phyloP scores from a whole-genome alignment of 2,888 invertebrate species.

The Salticus scenicus region DNA sequence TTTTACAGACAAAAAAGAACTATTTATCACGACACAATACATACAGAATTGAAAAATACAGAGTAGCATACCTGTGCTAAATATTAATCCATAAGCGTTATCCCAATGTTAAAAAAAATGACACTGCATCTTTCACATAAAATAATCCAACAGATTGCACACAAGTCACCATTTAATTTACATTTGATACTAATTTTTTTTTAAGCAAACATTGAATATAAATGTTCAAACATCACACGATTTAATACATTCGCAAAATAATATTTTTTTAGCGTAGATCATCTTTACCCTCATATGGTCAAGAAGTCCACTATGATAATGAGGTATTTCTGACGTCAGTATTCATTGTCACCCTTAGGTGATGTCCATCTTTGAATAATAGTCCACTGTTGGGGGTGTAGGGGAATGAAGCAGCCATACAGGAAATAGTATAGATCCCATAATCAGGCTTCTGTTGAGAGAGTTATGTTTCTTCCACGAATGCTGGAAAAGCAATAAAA shows the following conservation, averaged over 20 bases:
- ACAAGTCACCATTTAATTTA: too few species aligned
- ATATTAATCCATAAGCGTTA: too few species aligned
- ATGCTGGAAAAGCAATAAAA: constrained; percentile 50
- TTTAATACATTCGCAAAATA: constrained; percentile 39
- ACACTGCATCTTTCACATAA: too few species aligned
- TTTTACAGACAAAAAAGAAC: too few species aligned
- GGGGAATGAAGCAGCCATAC: constrained; percentile 30
- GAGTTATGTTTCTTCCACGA: background rate
- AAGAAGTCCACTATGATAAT: constrained; percentile 54
- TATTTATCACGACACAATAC: too few species aligned
- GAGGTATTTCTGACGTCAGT: constrained; percentile 57
- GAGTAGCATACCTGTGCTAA: too few species aligned
- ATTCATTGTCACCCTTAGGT: constrained; percentile 49
- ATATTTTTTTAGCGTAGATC: constrained; percentile 24
- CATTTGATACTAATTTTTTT: too few species aligned
- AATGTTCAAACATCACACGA: background rate
- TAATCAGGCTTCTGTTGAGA: background rate
- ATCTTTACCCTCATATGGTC: constrained; percentile 12
- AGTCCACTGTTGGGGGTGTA: background rate
- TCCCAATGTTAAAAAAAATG: too few species aligned
- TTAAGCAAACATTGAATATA: too few species aligned
- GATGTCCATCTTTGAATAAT: background rate
- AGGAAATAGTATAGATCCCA: background rate
- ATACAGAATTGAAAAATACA: too few species aligned
- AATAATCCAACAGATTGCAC: too few species aligned